Evolutionary conservation across 2,888 invertebrate genomes (phyloP), one percentile per base, ranked within the genome.

Genomic region (Sarcophaga rosellei): DNA sequence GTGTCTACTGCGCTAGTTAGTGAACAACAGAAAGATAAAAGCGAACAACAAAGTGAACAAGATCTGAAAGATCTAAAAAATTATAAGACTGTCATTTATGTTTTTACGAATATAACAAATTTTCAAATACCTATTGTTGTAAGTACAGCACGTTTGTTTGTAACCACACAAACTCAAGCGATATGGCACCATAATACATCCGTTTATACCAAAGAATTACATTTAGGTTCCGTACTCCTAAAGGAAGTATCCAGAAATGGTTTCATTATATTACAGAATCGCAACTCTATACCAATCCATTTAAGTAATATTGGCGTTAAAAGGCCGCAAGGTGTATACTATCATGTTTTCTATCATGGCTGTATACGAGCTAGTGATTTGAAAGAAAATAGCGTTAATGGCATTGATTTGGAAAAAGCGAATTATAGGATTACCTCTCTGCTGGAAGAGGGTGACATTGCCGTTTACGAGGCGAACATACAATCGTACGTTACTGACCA

Each of bases 381-480:
- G 8, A 88, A 88, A 17, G 73, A 81, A 35, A 81, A 85, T 15
- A 88, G 88, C 23, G 88, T 87, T 68, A 81, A 81, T 62, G 88
- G 86, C 1, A 59, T 86, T 0, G 78, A 83, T 45, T 68, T 88
- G 0, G 89, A 88, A 69, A 88, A 20, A 47, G 88, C 89, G 8
- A 86, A 86, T 0, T 91, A 91, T 78, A 88, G 89, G 44, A 88
- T 91, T 47, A 91, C 90, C 80, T 82, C 90, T 1, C 90, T 91
- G 20, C 11, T 93, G 63, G 85, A 88, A 0, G 82, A 89, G n/a
- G 90, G 90, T n/a, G 91, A 92, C 44, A 86, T 89, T 10, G 92
- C 91, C 3, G 90, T 91, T 10, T 96, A 97, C 91, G 95, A 95
- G 90, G 94, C 97, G 83, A 95, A 95, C 87, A 94, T 97, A 15